These are phyloP conservation scores for Dasysyrphus tricinctus DNA, from an alignment of 2,888 invertebrate species.

Conservation along the genomic window DNA sequence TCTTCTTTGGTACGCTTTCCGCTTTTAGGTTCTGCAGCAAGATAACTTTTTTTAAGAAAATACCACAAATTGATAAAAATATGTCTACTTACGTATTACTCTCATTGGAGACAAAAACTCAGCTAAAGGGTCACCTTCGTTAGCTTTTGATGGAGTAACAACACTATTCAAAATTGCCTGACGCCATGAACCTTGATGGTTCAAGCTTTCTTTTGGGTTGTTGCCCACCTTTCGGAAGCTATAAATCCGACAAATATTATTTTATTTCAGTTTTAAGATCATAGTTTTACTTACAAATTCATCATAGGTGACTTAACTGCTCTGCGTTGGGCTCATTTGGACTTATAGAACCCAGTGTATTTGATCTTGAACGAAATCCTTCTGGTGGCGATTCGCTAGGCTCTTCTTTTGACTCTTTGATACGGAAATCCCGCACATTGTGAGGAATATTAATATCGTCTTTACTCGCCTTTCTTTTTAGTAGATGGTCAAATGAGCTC, in stretches of 20 bases:
- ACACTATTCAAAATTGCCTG: conserved; percentile 93
- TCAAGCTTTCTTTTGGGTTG: conserved; percentile 85
- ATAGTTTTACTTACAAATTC: conserved; percentile 88
- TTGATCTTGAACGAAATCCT: conserved; percentile 81
- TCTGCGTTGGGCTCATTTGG: conserved; percentile 80
- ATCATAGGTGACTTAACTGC: conserved; percentile 90
- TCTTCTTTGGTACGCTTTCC: conserved; percentile 87
- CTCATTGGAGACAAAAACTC: conserved; percentile 82
- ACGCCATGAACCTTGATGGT: conserved; percentile 88
- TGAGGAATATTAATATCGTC: conserved; percentile 86
- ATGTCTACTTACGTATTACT: conserved; percentile 79
- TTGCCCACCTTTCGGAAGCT: conserved; percentile 94
- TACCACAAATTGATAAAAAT: not conserved
- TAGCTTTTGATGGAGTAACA: conserved; percentile 86
- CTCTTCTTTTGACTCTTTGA: conserved; percentile 80
- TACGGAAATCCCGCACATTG: conserved; percentile 79
- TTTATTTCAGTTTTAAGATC: not conserved
- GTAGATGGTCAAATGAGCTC: conserved; percentile 92
- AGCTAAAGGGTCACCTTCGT: conserved; percentile 78
- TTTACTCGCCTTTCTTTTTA: conserved; percentile 90
- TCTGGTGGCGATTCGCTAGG: conserved; percentile 80
- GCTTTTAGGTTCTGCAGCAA: conserved; percentile 77
- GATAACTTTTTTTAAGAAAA: not conserved
- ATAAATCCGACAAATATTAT: not conserved
- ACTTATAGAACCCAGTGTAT: conserved; percentile 80